These are phyloP conservation scores for Pterostichus madidus DNA, from an alignment of 2,888 invertebrate genomes.

Conservation along the genomic window DNA sequence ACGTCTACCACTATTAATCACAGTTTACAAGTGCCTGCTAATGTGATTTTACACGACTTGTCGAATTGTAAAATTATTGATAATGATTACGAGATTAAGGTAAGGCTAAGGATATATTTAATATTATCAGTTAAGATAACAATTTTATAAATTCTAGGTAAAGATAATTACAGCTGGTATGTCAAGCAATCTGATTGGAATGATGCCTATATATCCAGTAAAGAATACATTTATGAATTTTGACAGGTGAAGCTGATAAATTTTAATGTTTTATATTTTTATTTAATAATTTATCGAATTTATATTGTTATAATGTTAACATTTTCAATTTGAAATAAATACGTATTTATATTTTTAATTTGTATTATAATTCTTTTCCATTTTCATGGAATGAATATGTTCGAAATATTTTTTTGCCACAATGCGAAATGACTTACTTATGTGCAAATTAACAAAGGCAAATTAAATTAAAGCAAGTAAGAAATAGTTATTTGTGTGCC, in stretches of 20 bases:
- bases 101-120: not conserved
- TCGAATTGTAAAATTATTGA: slow-evolving; percentile 32
- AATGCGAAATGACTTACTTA: too few species aligned
- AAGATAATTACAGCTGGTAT: not conserved
- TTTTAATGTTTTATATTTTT: not conserved
- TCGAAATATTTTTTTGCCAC: too few species aligned
- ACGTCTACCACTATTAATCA: not conserved
- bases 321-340: too few species aligned
- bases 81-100: not conserved
- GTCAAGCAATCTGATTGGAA: not conserved
- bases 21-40: not conserved
- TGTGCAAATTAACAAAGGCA: too few species aligned
- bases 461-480: too few species aligned
- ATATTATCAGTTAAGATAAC: too few species aligned
- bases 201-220: not conserved
- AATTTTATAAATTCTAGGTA: slow-evolving; percentile 19
- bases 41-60: not conserved
- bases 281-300: not conserved
- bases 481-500: too few species aligned
- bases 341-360: too few species aligned
- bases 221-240: not conserved
- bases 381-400: too few species aligned
- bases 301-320: too few species aligned
- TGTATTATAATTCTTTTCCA: too few species aligned
- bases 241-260: not conserved